Evolutionary conservation across 2,113 vertebrate species (phyloP).

Genomic region (Tragelaphus scriptus): DNA sequence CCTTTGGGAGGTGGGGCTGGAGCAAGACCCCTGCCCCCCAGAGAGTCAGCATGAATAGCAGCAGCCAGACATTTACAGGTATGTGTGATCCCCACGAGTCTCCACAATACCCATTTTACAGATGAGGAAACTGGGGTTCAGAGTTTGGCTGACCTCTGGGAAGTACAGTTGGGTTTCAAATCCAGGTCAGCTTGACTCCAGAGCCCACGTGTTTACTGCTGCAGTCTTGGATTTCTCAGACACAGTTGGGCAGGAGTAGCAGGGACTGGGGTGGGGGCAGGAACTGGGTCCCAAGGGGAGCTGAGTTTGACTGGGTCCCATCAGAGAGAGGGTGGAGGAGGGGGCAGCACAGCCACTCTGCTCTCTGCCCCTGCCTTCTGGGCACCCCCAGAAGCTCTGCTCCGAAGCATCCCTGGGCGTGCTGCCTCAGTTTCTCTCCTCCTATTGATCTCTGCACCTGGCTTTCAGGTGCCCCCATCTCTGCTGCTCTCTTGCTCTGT

Average conservation of each 20-base stretch:
- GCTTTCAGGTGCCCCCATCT: neutral
- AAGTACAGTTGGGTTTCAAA: neutral
- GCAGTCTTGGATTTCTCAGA: neutral
- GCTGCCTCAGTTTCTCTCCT: neutral
- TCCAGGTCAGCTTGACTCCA: neutral
- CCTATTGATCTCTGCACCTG: neutral
- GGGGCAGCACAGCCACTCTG: neutral
- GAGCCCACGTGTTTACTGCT: neutral
- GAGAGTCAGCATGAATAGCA: neutral
- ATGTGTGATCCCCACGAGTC: rapidly evolving
- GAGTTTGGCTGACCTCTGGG: neutral
- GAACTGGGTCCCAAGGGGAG: neutral
- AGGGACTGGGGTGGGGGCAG: neutral
- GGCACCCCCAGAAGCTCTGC: neutral
- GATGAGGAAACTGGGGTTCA: neutral
- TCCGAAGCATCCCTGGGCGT: rapidly evolving
- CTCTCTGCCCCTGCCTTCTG: neutral
- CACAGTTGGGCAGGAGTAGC: neutral
- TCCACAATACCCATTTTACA: neutral
- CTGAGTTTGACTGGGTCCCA: neutral
- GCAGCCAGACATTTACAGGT: neutral
- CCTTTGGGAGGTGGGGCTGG: neutral
- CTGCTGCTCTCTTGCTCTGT: neutral
- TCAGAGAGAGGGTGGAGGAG: neutral
- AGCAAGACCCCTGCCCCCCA: neutral